Evolutionary conservation across 2,888 invertebrate species (phyloP), one percentile per base, ranked within the genome.

Genomic region (Caradrina clavipalpis): DNA sequence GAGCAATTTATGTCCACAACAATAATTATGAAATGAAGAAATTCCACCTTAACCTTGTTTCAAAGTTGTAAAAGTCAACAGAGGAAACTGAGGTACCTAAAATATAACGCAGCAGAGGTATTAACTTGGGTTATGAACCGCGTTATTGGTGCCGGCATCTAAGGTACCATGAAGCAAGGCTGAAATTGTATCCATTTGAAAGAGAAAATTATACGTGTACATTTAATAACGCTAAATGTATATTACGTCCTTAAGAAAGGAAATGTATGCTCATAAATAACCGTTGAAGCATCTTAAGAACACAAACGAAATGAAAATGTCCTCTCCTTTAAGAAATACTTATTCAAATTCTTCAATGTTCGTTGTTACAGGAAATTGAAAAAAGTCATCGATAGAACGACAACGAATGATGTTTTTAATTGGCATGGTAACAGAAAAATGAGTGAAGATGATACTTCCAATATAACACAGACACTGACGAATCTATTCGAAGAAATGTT

Each of bases 401-500:
- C 42, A 19, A 31, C 50, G 62, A 73, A 76, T 58, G 69, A 83
- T 82, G 78, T 65, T 21, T 62, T 60, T 56, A 49, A 47, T 49
- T 50, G 53, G 21, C 26, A 70, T 51, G 61, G 66, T 62, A 13
- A 56, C 57, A 63, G 54, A 83, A 91, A 86, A 79, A 95, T 95
- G 95, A 86, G 88, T 69, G 78, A 82, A 50, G 91, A 91, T 66
- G 91, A 90, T 35, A 85, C 84, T 60, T 89, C 91, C 1, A 95
- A 95, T 72, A 93, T 96, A 79, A 95, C 95, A 17, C 91, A 93
- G 77, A 90, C 94, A 0, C 77, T 96, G 19, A 93, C 94, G 3
- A 92, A 90, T 78, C 84, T 95, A 56, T 95, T 96, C 60, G 94
- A 94, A 80, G 95, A 95, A 68, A 92, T 95, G 92, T 75, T 95